phyloP scores from a whole-genome alignment of 2,888 invertebrate genomes.

The Tolmerus cingulatus region DNA sequence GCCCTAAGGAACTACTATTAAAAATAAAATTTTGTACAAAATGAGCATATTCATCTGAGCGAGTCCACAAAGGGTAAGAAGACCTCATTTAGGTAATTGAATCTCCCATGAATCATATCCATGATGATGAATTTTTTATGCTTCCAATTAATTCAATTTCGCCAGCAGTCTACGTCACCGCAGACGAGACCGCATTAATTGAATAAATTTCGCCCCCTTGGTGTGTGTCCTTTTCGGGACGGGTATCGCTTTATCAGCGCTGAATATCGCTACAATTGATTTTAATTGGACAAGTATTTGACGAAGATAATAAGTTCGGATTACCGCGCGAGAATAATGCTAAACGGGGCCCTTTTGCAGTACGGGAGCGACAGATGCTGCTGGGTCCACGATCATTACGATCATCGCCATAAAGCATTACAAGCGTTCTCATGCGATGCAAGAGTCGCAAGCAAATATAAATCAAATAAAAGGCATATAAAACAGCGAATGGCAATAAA shows the following conservation, averaged over 20 bases:
- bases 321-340: neutral
- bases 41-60: neutral
- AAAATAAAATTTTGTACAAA: neutral
- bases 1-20: too few species aligned
- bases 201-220: slow-evolving; percentile 12
- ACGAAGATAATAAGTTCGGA: slow-evolving; percentile 1
- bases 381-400: neutral
- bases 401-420: neutral
- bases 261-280: slow-evolving; percentile 17
- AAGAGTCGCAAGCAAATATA: neutral
- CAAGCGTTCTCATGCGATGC: neutral
- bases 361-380: neutral
- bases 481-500: neutral
- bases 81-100: neutral
- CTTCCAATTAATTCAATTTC: neutral
- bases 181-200: neutral
- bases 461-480: neutral
- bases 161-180: neutral
- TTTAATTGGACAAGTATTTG: slow-evolving; percentile 33
- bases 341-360: neutral
- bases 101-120: neutral
- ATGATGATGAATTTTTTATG: neutral
- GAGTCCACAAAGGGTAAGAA: neutral
- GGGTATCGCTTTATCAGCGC: neutral
- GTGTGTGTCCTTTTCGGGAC: neutral